Base-by-base conservation (phyloP, 1,140 invertebrate genomes). In the Trichonephila clavata region DNA sequence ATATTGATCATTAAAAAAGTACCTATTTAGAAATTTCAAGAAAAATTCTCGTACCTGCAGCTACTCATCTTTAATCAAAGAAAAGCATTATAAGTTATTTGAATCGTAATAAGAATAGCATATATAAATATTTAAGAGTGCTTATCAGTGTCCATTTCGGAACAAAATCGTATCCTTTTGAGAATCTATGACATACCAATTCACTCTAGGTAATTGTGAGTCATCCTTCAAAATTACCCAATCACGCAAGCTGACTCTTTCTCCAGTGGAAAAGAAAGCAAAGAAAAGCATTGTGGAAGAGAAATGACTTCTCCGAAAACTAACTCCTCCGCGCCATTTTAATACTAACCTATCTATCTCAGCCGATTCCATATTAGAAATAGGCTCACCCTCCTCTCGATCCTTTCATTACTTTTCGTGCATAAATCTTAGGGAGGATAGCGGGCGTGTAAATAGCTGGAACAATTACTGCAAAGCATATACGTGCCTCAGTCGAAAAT, bases 381-480 rank as follows among this genome's bases (percentile, higher is more conserved):
- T 18, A 63, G 61, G 71, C 27, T 77, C 57, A 84, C 50, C 50
- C 83, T 80, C 61, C 86, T 39, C 24, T 87, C 59, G 39, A 87
- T 87, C 61, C 32, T 80, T 77, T 90, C 88, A 90, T 90, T 90
- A 90, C 88, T 59, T n/a, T 39, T 24, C 24, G 21, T 32, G 81
- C 80, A 92, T 92, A 84, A 92, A 92, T 92, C 90, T 92, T 84
- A 18, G 71, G 27, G 18, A 27, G 27, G 50, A 57, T 50, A 24
- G 13, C 13, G 27, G 20, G 59, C 39, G 71, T 27, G 90, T 84
- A 63, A 65, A 80, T 84, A 80, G 90, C 77, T 84, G 60, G 80
- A 92, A 92, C 90, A 92, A 92, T 92, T 92, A 92, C 90, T 68
- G 81, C 89, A 77, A 39, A 16, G 71, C 71, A 77, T 27, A 77